Evolutionary conservation across 2,888 invertebrate species (phyloP), one percentile per base, ranked within the genome.

Genomic region (Volucella inflata): DNA sequence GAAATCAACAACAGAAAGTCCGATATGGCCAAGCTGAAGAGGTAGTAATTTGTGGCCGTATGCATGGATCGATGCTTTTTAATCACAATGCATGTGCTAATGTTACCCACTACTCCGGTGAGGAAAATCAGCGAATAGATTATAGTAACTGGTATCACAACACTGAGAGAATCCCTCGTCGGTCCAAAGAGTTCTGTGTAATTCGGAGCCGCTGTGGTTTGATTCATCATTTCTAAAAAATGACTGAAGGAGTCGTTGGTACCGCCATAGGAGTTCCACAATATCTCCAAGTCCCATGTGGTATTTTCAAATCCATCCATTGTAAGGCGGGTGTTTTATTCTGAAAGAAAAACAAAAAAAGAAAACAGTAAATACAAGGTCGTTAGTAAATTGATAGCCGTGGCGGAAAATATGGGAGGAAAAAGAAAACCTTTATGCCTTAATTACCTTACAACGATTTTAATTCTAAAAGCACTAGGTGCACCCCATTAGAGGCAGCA

Each of bases 61-160:
- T 96, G 97, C 96, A 97, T 96, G 87, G 95, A 95, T 88, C 95
- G 95, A 91, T 97, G 97, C 85, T 95, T 94, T 17, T 95, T 94
- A 87, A 98, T 97, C 17, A 98, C 97, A 77, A 97, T 93, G 90
- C 97, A 97, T 1, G 97, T 97, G 89, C 95, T 95, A 51, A 96
- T 93, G 91, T 97, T 97, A 1, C 97, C 97, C 30, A 97, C 92
- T 2, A 97, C 92, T 2, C 97, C 97, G 8, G 95, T 95, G 10
- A 97, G 90, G 89, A 97, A 96, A 88, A 97, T 97, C n/a, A 95
- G 87, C 0, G 93, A 92, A 91, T 97, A 97, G 76, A 96, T 93
- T n/a, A 95, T 92, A 1, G 96, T 96, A 87, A 97, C 94, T 0
- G 96, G 96, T 80, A 96, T 91, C 2, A 96, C 95, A 44, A 96